Percentiles rank a stretch among this genome's conserved stretches.
Conservation (phyloP, 2,113 vertebrate species). For the Cervus canadensis region DNA sequence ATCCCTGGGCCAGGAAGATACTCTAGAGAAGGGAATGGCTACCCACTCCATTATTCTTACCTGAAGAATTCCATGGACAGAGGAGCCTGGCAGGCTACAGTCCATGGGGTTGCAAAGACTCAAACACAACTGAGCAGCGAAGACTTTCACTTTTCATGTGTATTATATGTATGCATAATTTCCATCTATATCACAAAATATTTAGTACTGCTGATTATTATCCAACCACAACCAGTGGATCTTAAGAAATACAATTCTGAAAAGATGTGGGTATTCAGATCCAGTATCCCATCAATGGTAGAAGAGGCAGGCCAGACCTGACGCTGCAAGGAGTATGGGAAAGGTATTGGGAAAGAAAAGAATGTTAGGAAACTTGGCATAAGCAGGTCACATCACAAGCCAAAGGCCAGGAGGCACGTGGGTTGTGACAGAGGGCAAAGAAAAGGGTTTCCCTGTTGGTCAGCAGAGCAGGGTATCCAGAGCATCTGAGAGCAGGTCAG, state of each 20-base stretch:
- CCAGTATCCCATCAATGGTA: background rate
- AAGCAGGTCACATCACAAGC: background rate
- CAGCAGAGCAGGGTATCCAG: background rate
- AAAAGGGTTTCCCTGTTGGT: background rate
- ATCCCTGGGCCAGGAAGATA: background rate
- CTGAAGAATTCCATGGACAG: background rate
- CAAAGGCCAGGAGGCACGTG: background rate
- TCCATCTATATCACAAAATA: background rate
- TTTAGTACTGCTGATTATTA: background rate
- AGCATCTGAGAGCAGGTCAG: background rate
- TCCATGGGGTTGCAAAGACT: background rate
- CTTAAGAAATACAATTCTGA: conserved; percentile 22
- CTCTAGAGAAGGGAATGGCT: background rate
- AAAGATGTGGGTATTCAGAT: background rate
- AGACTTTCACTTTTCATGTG: background rate
- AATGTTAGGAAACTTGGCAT: background rate
- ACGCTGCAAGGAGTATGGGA: background rate
- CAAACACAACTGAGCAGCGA: background rate
- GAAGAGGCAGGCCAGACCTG: background rate
- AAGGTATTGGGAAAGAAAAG: background rate
- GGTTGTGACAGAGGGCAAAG: background rate
- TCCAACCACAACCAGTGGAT: background rate
- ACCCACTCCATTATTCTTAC: background rate
- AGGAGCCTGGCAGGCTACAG: background rate
- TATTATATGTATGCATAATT: background rate